Evolutionary conservation across 2,797 vertebrate genomes (phyloP), one percentile per base, ranked within the genome.

Genomic region (Falco biarmicus): DNA sequence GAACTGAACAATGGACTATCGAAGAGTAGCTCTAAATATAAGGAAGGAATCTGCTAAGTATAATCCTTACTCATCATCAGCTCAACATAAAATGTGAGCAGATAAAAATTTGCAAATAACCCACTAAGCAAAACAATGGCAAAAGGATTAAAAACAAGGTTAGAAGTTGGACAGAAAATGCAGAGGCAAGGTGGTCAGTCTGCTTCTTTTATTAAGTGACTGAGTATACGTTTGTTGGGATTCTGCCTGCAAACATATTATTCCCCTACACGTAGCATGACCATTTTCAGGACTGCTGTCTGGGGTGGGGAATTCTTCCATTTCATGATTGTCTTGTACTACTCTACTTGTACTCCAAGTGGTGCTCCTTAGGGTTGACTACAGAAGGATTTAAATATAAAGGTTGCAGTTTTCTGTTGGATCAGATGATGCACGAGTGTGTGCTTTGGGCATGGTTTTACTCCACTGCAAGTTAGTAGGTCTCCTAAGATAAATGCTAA

Each of bases 371-470:
- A 75, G 84, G 73, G 48, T 95, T 28, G 28, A 75, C 90, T 48
- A 29, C 70, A 87, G 82, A 66, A 92, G 64, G 89, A 85, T 87
- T 88, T 97, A 91, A 92, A 96, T 95, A 92, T 69, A 61, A 95
- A 96, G 74, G 47, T 41, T 73, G 31, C 56, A 4, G 5, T 82
- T 96, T 87, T 96, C 56, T 1, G 75, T 94, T 68, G 50, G 41
- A 56, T 76, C 37, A 63, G 53, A 65, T 34, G 75, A 93, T 81
- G 73, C 79, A 80, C 79, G 95, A 78, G 73, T 94, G 89, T 95
- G 77, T 97, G 91, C 77, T 96, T 91, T 87, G 6, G 6, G 48
- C 56, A 32, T 93, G 75, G 65, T 93, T 95, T 94, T 93, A 81
- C 18, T 85, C 89, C 13, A 15, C 13, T 94, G 77, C 71, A 92